These are phyloP conservation scores for Diarsia mendica DNA, from an alignment of 2,888 invertebrate genomes.

Conservation along the genomic window DNA sequence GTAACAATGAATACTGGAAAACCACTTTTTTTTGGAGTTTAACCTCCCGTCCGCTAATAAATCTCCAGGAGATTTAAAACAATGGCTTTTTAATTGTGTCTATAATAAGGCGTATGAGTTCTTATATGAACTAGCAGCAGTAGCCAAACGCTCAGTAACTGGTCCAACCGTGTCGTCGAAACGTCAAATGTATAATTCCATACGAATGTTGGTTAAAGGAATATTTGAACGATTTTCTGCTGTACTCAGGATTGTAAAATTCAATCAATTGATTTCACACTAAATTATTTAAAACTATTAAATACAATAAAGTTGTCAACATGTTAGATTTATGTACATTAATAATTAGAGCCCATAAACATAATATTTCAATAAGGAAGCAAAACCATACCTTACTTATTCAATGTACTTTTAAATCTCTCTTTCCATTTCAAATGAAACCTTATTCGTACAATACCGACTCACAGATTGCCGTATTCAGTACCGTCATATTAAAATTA, in stretches of 20 bases:
- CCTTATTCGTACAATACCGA: constrained; percentile 22
- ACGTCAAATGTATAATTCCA: neutral
- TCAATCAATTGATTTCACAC: too few species aligned
- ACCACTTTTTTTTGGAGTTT: too few species aligned
- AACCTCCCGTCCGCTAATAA: too few species aligned
- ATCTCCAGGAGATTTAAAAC: too few species aligned
- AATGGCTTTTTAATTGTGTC: too few species aligned
- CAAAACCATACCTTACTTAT: neutral
- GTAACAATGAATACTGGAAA: too few species aligned
- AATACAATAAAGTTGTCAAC: neutral
- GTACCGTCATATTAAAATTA: constrained; percentile 55
- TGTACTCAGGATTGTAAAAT: neutral
- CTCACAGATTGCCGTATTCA: constrained; percentile 54
- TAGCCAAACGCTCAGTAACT: neutral
- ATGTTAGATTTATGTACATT: neutral
- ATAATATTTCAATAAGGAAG: neutral
- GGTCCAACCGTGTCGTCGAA: neutral
- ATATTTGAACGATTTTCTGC: neutral
- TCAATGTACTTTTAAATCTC: constrained; percentile 30
- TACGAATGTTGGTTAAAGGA: neutral
- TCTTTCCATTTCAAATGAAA: constrained; percentile 38
- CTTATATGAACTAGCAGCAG: neutral
- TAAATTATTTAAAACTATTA: neutral
- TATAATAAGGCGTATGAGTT: too few species aligned
- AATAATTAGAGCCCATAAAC: neutral